Base-by-base conservation (phyloP, 2,113 vertebrate species). In the Astur gentilis region DNA sequence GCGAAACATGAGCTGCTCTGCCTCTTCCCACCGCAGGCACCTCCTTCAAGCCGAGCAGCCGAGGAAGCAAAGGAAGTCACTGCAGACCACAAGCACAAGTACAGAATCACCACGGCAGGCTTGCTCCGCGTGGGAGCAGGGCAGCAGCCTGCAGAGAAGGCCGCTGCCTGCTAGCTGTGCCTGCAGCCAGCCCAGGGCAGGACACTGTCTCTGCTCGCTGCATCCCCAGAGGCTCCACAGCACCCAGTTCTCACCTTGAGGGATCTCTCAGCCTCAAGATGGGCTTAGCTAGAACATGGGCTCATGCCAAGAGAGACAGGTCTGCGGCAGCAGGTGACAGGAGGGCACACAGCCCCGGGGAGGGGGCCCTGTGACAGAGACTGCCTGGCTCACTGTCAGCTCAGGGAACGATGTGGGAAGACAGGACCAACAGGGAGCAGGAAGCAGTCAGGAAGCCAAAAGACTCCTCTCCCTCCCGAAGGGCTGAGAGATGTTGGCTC, bases 111-210 rank as follows among this genome's bases (percentile, higher is more conserved):
- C 32, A 18, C 4, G 0, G 42, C 21, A 23, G n/a, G 27, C 14
- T 61, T 4, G 0, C 4, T 29, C 40, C 2, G 3, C 2, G 1
- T 5, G 27, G 73, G 54, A 49, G 52, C 2, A 0, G 32, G 36
- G 36, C 69, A 6, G 64, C 38, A 42, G 54, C 55, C 72, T 4
- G 73, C 16, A 18, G 45, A 47, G 27, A 16, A 4, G 3, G 65
- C 20, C 8, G 1, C 52, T 29, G 72, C 45, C 27, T 14, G 13
- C 13, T 21, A 6, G 29, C 69, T 25, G 52, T 15, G 62, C 64
- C 64, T 14, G n/a, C 40, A 2, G 70, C 45, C 38, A 42, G 42
- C 19, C 54, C 7, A 14, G 64, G 23, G 23, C 25, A 42, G 44
- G 60, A 26, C 71, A 18, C 0, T 5, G 31, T 2, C 67, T 26